Evolutionary conservation across 2,797 vertebrate species (phyloP), one percentile per base, ranked within the genome.

Genomic region (Mormyrus hasselquistii): DNA sequence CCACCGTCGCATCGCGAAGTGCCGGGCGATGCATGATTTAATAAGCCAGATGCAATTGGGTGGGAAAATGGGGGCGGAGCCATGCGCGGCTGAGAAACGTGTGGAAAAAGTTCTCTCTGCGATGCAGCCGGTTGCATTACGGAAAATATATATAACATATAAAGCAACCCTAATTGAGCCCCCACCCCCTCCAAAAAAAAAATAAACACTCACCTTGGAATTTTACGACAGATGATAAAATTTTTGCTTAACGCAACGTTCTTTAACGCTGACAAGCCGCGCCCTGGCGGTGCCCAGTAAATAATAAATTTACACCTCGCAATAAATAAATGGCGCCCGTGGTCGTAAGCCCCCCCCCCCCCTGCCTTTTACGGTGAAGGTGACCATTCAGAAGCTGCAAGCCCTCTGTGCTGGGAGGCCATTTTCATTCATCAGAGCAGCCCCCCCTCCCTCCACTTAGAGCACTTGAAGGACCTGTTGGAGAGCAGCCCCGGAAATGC

Each of bases 401-500:
- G 95, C 94, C 93, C 95, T 95, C 95, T 93, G 94, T 94, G 93
- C 93, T 93, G 92, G 93, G 91, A 95, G 96, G 95, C 95, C 95
- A 96, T 96, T 96, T 96, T 96, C 96, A 97, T 97, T 97, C 96
- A 97, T 97, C 97, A 97, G 93, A 93, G 92, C 93, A 94, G 96
- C 96, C 96, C 96, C 94, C 94, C 95, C 44, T 7, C 96, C 97
- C 97, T 97, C 97, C 96, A 97, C 22, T 25, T 25, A 65, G 94
- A 95, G 95, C 94, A 95, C 94, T 96, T 95, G 94, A 93, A 97
- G 96, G 89, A 91, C 95, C 93, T 91, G 94, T 93, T 95, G 93
- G 95, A 96, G 95, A 96, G 95, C 95, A 96, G 96, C 93, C 52
- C 88, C 90, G 87, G 95, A 92, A 94, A 92, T 94, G 92, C 91